Evolutionary conservation across 2,797 vertebrate genomes (phyloP).

Genomic region (Enteromius fasciolatus): DNA sequence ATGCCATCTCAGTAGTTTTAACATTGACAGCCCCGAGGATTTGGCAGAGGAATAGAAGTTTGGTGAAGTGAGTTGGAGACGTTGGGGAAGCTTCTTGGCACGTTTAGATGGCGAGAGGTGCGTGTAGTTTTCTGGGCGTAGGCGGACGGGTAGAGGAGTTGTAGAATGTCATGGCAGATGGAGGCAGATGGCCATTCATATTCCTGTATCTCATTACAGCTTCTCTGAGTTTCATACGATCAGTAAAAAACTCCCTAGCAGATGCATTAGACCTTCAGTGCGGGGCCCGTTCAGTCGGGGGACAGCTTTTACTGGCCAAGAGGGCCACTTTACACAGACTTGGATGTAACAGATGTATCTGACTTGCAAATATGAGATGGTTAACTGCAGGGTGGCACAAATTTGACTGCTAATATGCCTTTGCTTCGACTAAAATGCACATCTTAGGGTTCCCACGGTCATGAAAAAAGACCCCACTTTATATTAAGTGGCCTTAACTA

Average conservation of each 20-base stretch:
- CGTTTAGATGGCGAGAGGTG: conserved; percentile 33
- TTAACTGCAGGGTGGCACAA: conserved; percentile 12
- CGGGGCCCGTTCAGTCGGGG: conserved; percentile 24
- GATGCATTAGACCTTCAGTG: conserved; percentile 56
- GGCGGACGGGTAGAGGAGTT: conserved; percentile 43
- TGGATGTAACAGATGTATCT: conserved; percentile 17
- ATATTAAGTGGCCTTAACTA: no score
- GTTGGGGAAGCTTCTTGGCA: conserved; percentile 27
- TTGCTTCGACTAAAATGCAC: conserved; percentile 17
- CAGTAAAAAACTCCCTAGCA: conserved; percentile 59
- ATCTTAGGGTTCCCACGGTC: background rate
- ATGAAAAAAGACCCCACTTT: background rate
- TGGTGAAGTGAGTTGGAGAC: conserved; percentile 23
- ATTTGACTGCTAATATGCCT: conserved; percentile 14
- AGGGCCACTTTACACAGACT: conserved; percentile 42
- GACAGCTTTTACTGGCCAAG: conserved; percentile 48
- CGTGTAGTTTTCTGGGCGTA: conserved; percentile 33
- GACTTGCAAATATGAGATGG: conserved; percentile 24
- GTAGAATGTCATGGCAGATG: conserved; percentile 55
- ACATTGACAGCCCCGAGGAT: conserved; percentile 14
- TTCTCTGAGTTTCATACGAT: conserved; percentile 59
- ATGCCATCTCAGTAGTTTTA: conserved; percentile 29
- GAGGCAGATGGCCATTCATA: conserved; percentile 64
- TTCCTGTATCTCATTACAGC: conserved; percentile 63
- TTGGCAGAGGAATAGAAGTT: conserved; percentile 29